Base-by-base conservation (phyloP, 2,888 invertebrate species). In the Falcaria lacertinaria region DNA sequence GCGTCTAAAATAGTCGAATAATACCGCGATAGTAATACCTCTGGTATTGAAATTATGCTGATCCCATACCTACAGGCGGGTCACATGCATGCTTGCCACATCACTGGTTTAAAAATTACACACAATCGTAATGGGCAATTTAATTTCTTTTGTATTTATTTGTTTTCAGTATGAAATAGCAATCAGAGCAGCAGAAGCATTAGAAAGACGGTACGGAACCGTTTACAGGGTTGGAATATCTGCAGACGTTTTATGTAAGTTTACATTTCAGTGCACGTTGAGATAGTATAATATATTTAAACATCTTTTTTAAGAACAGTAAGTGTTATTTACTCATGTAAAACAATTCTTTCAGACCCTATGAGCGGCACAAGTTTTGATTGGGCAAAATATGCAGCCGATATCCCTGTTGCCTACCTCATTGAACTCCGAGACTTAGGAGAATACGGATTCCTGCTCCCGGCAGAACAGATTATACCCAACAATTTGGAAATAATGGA, bases 401-500 rank as follows among this genome's bases (percentile, higher is more conserved):
- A 88, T 1, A 86, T 91, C 0, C 90, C 91, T 4, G 82, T 92
- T 33, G 70, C 90, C 1, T 91, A 90, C 57, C 89, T 92, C 0
- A 76, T 92, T n/a, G 93, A 93, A 59, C 81, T 93, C 0, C 70
- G 92, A 16, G 93, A 93, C 53, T 78, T 80, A 2, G 92, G 92
- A 1, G 69, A 71, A 5, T 89, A 78, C 35, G 93, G 92, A 0
- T 93, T 93, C 68, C 60, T 91, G 1, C 74, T 93, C 0, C 92
- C 92, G 0, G 57, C 88, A 0, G 69, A 73, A 0, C 80, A 90
- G 48, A 92, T 93, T 34, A 69, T 89, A 7, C 86, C 86, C 1
- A 92, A 91, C 19, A 90, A 85, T 33, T 64, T 89, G 39, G 94
- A 94, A 74, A 88, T 91, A 0, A 84, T 93, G 72, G 92, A 91